Evolutionary conservation across 2,113 vertebrate species (phyloP).

Genomic region (Zeus faber): DNA sequence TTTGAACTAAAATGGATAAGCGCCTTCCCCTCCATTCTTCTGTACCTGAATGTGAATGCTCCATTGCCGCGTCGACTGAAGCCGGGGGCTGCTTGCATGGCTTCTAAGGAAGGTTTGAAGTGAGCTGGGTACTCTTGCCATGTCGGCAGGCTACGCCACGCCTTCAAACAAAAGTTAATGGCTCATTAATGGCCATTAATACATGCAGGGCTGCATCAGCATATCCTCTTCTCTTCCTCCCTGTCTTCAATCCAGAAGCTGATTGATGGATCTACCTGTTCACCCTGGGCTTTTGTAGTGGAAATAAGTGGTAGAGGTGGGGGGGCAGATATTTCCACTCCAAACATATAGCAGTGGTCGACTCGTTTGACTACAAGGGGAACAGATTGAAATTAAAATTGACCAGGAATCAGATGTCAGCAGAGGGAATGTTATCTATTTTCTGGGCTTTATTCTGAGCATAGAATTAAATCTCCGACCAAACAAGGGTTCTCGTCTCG

Average conservation of each 20-base stretch:
- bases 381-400: no score
- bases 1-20: no score
- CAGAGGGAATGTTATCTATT: no score
- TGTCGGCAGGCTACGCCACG: constrained; percentile 55
- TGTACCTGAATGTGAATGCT: no score
- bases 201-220: constrained; percentile 55
- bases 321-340: constrained; percentile 36
- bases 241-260: constrained; percentile 27
- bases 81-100: no score
- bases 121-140: constrained; percentile 62
- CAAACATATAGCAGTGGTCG: constrained; percentile 13
- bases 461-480: no score
- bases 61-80: no score
- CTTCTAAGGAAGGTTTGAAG: constrained; percentile 65
- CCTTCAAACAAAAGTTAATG: constrained; percentile 75
- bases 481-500: no score
- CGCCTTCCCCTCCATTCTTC: constrained; percentile 17
- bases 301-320: constrained; percentile 44
- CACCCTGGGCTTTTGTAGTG: constrained; percentile 47
- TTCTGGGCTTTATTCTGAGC: no score
- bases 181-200: constrained; percentile 71
- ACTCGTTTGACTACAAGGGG: background rate
- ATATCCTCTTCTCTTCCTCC: constrained; percentile 38
- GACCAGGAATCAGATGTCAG: no score
- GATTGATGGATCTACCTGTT: constrained; percentile 42